phyloP scores from a whole-genome alignment of 2,113 vertebrate genomes.

The Plecotus auritus region DNA sequence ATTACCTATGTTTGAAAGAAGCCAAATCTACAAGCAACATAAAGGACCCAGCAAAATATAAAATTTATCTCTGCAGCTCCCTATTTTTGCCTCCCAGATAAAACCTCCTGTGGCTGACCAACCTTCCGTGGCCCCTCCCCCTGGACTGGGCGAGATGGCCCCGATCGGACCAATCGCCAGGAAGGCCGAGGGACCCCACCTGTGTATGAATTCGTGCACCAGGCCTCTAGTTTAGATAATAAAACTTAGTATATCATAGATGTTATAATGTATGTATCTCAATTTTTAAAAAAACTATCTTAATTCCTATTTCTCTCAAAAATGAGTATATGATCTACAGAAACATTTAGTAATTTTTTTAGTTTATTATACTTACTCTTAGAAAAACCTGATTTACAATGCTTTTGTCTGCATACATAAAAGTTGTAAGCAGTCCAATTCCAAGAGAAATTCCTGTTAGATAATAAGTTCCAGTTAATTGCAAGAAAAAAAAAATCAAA shows the following conservation, averaged over 20 bases:
- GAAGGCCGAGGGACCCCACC: no score
- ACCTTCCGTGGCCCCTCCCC: no score
- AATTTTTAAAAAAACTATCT: constrained; percentile 42
- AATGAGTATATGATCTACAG: constrained; percentile 56
- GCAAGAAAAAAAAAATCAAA: constrained; percentile 58
- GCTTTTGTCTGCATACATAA: constrained; percentile 96
- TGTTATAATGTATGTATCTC: neutral
- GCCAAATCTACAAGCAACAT: neutral
- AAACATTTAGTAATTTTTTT: constrained; percentile 64
- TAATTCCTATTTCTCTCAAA: constrained; percentile 54
- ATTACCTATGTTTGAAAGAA: constrained; percentile 36
- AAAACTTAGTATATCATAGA: neutral
- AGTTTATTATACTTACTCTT: constrained; percentile 88
- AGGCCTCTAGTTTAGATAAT: neutral
- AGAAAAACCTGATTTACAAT: constrained; percentile 97
- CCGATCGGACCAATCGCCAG: no score
- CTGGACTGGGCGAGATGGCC: no score
- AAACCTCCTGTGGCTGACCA: no score
- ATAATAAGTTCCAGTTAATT: constrained; percentile 84
- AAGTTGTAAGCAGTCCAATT: constrained; percentile 95
- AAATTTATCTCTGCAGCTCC: neutral
- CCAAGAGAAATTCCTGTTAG: constrained; percentile 95
- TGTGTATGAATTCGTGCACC: no score
- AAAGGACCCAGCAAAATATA: neutral
- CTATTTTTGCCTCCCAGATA: neutral